phyloP scores from a whole-genome alignment of 2,888 invertebrate species.

The Congeria kusceri region DNA sequence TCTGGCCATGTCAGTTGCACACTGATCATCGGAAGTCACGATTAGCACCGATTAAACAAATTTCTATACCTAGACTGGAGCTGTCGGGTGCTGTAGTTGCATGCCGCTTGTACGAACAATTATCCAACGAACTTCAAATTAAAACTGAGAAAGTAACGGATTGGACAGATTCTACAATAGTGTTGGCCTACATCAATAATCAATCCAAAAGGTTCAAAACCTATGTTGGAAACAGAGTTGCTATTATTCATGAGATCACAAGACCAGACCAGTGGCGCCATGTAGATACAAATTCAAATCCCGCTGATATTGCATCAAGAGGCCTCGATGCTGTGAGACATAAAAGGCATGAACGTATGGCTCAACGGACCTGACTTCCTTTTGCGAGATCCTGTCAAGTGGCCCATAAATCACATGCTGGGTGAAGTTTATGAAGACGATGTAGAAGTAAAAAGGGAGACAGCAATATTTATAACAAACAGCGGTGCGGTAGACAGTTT shows the following conservation, averaged over 20 bases:
- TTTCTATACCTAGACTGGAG: constrained; percentile 35
- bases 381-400: background rate
- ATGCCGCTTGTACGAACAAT: constrained; percentile 9
- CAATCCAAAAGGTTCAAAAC: constrained; percentile 29
- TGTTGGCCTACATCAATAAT: constrained; percentile 35
- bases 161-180: constrained; percentile 45
- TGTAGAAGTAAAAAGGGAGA: constrained; percentile 18
- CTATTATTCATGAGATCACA: constrained; percentile 23
- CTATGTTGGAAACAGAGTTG: constrained; percentile 26
- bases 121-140: constrained; percentile 17
- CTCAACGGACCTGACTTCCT: constrained; percentile 31
- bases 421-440: constrained; percentile 9
- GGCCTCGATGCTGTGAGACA: constrained; percentile 24
- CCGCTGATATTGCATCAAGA: constrained; percentile 37
- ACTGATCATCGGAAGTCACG: constrained; percentile 36
- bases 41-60: constrained; percentile 38
- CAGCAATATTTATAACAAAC: background rate
- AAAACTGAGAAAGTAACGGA: constrained; percentile 6
- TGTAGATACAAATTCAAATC: constrained; percentile 15
- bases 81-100: constrained; percentile 32
- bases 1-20: constrained; percentile 10
- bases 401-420: constrained; percentile 12
- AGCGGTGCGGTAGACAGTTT: background rate
- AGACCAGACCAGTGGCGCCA: constrained; percentile 33
- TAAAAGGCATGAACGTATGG: constrained; percentile 2